Conservation (phyloP, 92 coral and sea anemone genomes). For the Porites cylindrica region DNA sequence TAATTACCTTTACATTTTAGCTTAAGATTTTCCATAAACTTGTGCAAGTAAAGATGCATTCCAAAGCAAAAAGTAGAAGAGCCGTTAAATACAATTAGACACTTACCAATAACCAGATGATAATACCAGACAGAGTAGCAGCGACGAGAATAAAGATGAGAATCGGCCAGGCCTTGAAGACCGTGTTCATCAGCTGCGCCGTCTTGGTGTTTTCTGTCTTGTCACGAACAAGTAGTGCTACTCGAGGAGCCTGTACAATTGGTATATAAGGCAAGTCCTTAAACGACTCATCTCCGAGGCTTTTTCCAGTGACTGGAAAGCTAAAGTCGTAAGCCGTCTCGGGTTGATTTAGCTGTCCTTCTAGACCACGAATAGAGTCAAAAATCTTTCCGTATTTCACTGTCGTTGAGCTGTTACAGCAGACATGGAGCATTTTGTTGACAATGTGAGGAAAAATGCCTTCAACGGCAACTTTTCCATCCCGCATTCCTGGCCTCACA, state of each 20-base stretch:
- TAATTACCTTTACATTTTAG: background rate
- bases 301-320: constrained; percentile 87
- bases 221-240: constrained; percentile 90
- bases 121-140: constrained; percentile 94
- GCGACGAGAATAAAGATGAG: constrained; percentile 93
- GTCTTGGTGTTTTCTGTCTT: constrained; percentile 76
- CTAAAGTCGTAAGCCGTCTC: constrained; percentile 78
- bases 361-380: constrained; percentile 78
- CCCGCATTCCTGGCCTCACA: constrained; percentile 51
- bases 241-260: constrained; percentile 87
- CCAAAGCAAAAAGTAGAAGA: background rate
- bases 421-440: constrained; percentile 78
- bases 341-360: constrained; percentile 69
- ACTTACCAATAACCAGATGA: constrained; percentile 95
- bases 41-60: too few relatives aligned
- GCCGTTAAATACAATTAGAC: background rate
- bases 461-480: constrained; percentile 72
- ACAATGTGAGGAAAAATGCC: constrained; percentile 95
- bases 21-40: background rate
- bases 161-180: constrained; percentile 95
- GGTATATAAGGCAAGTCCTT: constrained; percentile 89
- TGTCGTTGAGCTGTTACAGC: constrained; percentile 72
- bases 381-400: constrained; percentile 76
- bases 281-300: constrained; percentile 71
- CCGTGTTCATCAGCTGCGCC: constrained; percentile 81